phyloP scores from a whole-genome alignment of 1,140 invertebrate species.

The Venturia canescens region DNA sequence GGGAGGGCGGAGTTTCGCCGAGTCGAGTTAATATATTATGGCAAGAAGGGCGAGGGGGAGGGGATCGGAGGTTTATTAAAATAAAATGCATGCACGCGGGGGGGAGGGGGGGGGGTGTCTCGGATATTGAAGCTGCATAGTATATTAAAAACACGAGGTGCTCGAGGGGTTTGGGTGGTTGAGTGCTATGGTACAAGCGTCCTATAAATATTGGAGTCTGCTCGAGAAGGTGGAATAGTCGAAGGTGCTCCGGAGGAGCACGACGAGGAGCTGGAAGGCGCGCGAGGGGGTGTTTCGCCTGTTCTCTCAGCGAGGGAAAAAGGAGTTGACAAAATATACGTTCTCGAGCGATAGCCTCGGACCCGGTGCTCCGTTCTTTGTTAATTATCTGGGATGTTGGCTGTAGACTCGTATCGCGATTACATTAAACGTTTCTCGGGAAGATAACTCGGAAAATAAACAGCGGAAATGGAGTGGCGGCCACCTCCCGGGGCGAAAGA shows the following conservation, averaged over 20 bases:
- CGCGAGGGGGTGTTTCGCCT: too few relatives aligned
- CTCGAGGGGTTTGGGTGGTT: background rate
- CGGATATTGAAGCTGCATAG: conserved; percentile 16
- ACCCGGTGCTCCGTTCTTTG: conserved; percentile 28
- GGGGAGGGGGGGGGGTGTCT: too few relatives aligned
- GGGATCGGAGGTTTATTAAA: background rate
- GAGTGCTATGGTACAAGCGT: background rate
- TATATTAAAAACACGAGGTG: background rate
- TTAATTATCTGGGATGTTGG: conserved; percentile 43
- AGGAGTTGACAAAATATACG: conserved; percentile 38
- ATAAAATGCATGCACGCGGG: conserved; percentile 16
- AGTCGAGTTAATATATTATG: background rate
- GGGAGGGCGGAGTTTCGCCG: background rate
- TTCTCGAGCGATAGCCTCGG: conserved; percentile 25
- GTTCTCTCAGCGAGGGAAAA: background rate
- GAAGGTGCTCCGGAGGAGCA: background rate
- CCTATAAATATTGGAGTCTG: conserved; percentile 41
- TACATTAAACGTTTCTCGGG: conserved; percentile 44
- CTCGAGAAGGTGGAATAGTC: background rate
- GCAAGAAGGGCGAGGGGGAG: background rate
- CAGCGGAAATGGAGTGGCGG: background rate
- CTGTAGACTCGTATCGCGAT: conserved; percentile 35
- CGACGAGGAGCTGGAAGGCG: background rate
- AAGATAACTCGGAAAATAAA: background rate
- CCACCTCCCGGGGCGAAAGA: background rate